Evolutionary conservation across 1,140 invertebrate genomes (phyloP), one percentile per base, ranked within the genome.

Genomic region (Chymomyza costata): DNA sequence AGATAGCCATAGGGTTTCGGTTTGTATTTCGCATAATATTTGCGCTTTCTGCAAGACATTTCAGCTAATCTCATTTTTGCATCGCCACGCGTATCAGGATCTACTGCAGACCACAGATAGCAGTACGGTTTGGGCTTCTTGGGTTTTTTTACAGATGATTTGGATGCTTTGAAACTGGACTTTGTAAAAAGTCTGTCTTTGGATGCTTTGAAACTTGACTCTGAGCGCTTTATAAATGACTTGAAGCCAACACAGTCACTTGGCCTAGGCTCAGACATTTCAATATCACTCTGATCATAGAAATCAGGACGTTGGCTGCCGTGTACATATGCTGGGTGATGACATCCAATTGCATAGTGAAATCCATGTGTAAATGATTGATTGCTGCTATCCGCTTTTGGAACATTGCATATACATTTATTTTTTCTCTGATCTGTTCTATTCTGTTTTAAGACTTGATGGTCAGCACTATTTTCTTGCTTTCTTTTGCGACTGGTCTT

Each of bases 91-190:
- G 39, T 17, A 6, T 53, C 50, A 2, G 48, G 49, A 46, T 58
- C 55, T 3, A 46, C 49, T 2, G 49, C 25, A 7, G 49, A 46
- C 49, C 49, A 53, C 6, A 25, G n/a, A 14, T 53, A 52, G 14
- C 55, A 46, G 31, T 52, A 53, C 1, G 41, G 55, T 1, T 32
- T 40, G 6, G 49, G 41, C n/a, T 40, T 58, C 19, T 13, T 32
- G 3, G 31, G 17, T 43, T 44, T 51, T 19, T 34, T 19, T 14
- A 0, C 7, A n/a, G n/a, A n/a, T n/a, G n/a, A n/a, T n/a, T 6
- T 13, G 28, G 0, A 21, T 13, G n/a, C 6, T n/a, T 11, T 16
- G 16, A 7, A 6, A n/a, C 1, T 15, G 5, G 15, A 16, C 17
- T 3, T 34, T 13, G 6, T n/a, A n/a, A n/a, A n/a, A n/a, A 49